Evolutionary conservation across 2,113 vertebrate genomes (phyloP), one percentile per base, ranked within the genome.

Genomic region (Oncorhynchus kisutch): DNA sequence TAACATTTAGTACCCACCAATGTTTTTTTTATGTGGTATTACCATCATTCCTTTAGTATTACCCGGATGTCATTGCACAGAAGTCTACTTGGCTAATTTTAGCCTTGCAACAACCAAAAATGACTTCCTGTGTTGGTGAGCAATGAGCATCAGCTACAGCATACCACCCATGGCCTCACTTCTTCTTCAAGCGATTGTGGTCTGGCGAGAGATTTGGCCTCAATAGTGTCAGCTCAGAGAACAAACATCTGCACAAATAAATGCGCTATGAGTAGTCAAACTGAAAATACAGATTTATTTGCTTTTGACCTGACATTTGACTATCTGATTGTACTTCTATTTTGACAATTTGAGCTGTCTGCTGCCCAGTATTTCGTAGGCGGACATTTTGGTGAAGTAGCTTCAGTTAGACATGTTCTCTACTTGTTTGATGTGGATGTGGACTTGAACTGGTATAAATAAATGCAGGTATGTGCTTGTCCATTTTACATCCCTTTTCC

Each of bases 41-140:
- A 18, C 20, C 54, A 57, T 24, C 6, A 62, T 22, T 62, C 20
- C 5, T 24, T 2, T 45, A 54, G 51, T 14, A 1, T 54, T 18
- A 18, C 51, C 51, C 51, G 16, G 49, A 13, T 45, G 39, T 45
- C 54, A 16, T 62, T 62, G 59, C 59, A 62, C 18, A 22, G 59
- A 62, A 22, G 59, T 62, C 59, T 62, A 62, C 18, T 3, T 62
- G n/a, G 57, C 59, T 73, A 64, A 48, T 13, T 73, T 64, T 73
- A 68, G 18, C 78, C 79, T 79, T 78, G 79, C 82, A 72, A 57
- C 68, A 85, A 87, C 62, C 69, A 7, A 24, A 72, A 77, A 77
- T 59, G 22, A 85, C 82, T 90, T 91, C 89, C 89, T 91, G 87
- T 86, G n/a, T 83, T 84, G 83, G 80, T 82, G 78, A 78, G 34